Base-by-base conservation (phyloP, 2,888 invertebrate genomes). In the Dorcus parallelipipedus region DNA sequence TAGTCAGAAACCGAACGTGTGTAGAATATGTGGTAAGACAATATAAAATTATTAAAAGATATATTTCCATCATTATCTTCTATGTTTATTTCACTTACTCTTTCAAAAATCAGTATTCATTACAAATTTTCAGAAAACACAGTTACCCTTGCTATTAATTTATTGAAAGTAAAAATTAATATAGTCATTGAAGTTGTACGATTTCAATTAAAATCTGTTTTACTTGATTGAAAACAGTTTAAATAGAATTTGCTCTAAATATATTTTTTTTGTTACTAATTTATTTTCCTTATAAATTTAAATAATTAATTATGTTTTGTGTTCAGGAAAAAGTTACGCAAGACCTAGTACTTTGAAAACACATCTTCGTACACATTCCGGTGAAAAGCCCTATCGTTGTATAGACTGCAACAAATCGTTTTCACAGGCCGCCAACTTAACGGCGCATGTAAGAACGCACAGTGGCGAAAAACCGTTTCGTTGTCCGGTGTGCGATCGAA, bases 391-490 rank as follows among this genome's bases (percentile, higher is more conserved):
- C 0, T 92, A 94, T 78, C 83, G 90, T 56, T 96, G 96, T 76
- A 89, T 90, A 51, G 95, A 95, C 72, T 97, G 97, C 80, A 92
- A 92, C 77, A 97, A 97, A 79, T 95, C 95, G 66, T 97, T 97
- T 80, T 95, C 95, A 49, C 98, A 99, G 80, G 98, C 98, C 47
- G 98, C 98, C 64, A 99, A 99, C 80, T 81, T 99, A 67, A 98
- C 97, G 7, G 98, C 98, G 9, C 98, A 99, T 78, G 93, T 96
- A 14, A 83, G 95, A 67, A 95, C 95, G 3, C 98, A 98, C 79
- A 92, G 92, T 60, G 98, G 98, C 1, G 98, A 99, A 80, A 99
- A 99, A 76, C 98, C 99, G 43, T 99, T 98, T 71, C 88, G 91
- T 68, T 99, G 99, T 83, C 94, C 95, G 20, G 94, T 98, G 67